Evolutionary conservation across 2,797 vertebrate species (phyloP).

Genomic region (Odontamblyopus lacepedii): DNA sequence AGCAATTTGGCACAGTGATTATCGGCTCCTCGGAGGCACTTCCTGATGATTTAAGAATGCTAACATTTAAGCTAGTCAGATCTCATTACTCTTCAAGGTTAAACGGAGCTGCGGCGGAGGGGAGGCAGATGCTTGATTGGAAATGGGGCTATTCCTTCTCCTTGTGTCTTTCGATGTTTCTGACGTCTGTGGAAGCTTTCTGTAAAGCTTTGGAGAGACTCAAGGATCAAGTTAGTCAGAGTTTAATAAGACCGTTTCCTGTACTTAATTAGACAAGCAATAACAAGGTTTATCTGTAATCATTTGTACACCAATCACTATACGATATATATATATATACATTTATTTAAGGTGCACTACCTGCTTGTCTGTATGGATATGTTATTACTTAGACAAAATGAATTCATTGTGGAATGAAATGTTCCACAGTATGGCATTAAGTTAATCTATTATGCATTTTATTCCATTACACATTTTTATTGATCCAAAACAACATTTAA

Average conservation of each 20-base stretch:
- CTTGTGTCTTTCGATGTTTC: constrained; percentile 42
- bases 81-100: constrained; percentile 87
- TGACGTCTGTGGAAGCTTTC: constrained; percentile 33
- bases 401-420: too few species aligned
- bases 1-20: constrained; percentile 84
- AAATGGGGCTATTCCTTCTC: constrained; percentile 62
- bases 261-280: constrained; percentile 70
- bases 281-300: constrained; percentile 40
- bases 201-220: constrained; percentile 29
- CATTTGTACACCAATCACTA: constrained; percentile 36
- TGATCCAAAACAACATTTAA: too few species aligned
- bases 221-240: constrained; percentile 55
- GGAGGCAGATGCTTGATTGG: constrained; percentile 70
- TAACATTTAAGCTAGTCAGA: constrained; percentile 84
- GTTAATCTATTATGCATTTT: too few species aligned
- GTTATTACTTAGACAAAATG: too few species aligned
- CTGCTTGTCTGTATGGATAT: too few species aligned
- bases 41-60: constrained; percentile 83
- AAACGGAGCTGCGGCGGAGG: constrained; percentile 74
- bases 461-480: too few species aligned
- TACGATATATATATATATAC: too few species aligned
- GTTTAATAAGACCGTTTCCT: constrained; percentile 53
- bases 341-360: too few species aligned
- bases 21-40: constrained; percentile 80
- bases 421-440: too few species aligned